Percentiles rank a stretch among this genome's conserved stretches.
Conservation (phyloP, 2,797 vertebrate genomes). For the Manis pentadactyla region DNA sequence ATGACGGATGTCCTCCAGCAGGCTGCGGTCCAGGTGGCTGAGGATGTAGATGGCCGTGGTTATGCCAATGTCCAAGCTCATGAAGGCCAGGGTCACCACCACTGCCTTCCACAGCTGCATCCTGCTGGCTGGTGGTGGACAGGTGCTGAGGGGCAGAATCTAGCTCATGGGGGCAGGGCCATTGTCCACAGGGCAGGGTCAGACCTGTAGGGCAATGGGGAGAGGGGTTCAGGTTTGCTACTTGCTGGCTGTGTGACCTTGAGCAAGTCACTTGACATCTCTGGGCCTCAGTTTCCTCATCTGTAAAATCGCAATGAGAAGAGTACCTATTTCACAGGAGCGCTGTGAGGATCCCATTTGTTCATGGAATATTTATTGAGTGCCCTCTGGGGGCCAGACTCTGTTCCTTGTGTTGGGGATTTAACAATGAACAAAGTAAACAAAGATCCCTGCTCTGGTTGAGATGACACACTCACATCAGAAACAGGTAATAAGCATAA, state of each 20-base stretch:
- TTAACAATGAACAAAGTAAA: background rate
- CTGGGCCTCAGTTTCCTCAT: background rate
- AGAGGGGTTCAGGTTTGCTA: background rate
- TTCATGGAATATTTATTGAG: background rate
- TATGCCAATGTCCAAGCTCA: slow-evolving; percentile 88
- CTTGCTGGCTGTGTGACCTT: background rate
- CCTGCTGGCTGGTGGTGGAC: background rate
- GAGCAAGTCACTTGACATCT: background rate
- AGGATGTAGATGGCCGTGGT: slow-evolving; percentile 92
- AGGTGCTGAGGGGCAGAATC: fast-evolving
- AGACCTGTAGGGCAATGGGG: background rate
- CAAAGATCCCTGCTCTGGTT: background rate
- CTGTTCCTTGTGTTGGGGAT: background rate
- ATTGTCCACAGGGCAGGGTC: background rate
- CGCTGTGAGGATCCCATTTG: background rate
- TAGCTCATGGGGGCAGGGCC: background rate
- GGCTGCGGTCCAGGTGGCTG: slow-evolving; percentile 84
- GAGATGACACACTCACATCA: background rate
- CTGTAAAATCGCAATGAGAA: background rate
- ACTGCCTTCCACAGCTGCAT: slow-evolving; percentile 90
- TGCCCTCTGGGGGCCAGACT: background rate
- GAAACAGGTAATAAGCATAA: background rate
- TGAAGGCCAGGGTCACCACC: slow-evolving; percentile 86
- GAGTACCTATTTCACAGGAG: background rate
- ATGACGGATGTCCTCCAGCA: slow-evolving; percentile 89